Evolutionary conservation across 2,113 vertebrate genomes (phyloP).

Genomic region (Trogon melanurus): DNA sequence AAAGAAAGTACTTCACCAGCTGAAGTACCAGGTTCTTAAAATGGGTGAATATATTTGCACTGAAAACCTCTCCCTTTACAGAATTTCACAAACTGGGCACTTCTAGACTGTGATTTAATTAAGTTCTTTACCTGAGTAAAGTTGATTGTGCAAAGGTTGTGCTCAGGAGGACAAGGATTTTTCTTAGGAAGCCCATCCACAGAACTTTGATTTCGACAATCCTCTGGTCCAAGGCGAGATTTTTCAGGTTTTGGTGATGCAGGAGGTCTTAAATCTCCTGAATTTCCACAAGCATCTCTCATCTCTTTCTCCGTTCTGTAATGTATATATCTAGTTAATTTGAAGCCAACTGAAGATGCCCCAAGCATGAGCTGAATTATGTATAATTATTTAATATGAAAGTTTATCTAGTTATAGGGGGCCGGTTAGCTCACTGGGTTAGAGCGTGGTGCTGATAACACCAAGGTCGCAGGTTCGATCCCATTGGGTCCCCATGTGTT

Average conservation of each 20-base stretch:
- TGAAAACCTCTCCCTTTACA: background rate
- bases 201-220: background rate
- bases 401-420: background rate
- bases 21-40: background rate
- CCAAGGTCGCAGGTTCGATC: no score
- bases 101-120: background rate
- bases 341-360: background rate
- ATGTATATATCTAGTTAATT: background rate
- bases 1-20: background rate
- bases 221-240: background rate
- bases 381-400: background rate
- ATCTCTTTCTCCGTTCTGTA: conserved; percentile 55
- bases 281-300: background rate
- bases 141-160: background rate
- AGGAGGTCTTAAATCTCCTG: background rate
- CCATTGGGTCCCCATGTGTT: no score
- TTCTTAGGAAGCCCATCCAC: background rate
- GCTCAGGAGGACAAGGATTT: background rate
- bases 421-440: no score
- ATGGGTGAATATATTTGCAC: background rate
- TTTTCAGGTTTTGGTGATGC: conserved; percentile 6
- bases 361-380: background rate
- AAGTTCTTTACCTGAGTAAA: conserved; percentile 63
- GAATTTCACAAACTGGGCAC: background rate
- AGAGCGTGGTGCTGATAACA: no score